A percentile compares a stretch with the other conserved stretches of the same genome.
These are phyloP conservation scores for Tetramorium simillimum DNA, from an alignment of 1,140 invertebrate species.

Conservation along the genomic window DNA sequence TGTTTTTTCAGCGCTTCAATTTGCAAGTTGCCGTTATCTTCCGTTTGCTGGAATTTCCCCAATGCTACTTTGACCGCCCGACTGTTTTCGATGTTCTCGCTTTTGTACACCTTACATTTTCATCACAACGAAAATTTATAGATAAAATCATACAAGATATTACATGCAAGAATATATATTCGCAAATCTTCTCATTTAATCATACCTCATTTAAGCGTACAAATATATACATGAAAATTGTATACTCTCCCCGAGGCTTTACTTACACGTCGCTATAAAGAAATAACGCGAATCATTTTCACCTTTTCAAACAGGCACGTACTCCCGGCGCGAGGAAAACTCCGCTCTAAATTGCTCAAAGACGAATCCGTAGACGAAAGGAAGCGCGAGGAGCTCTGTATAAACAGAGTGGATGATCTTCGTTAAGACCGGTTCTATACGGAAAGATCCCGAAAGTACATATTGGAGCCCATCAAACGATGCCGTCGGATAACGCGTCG, in stretches of 20 bases:
- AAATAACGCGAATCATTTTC: slow-evolving; percentile 5
- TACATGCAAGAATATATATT: background rate
- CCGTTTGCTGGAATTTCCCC: background rate
- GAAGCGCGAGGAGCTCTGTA: slow-evolving; percentile 12
- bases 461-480: slow-evolving; percentile 49
- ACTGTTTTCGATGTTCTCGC: too few relatives aligned
- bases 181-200: background rate
- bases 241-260: background rate
- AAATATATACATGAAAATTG: background rate
- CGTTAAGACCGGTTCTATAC: slow-evolving; percentile 37
- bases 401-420: slow-evolving; percentile 50
- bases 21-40: slow-evolving; percentile 16
- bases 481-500: slow-evolving; percentile 16
- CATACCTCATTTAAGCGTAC: background rate
- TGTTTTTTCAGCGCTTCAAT: slow-evolving; percentile 35
- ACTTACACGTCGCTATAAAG: background rate
- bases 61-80: background rate
- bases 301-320: background rate
- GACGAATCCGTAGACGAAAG: slow-evolving; percentile 18
- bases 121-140: background rate
- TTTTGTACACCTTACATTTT: background rate
- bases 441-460: slow-evolving; percentile 33
- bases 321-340: background rate
- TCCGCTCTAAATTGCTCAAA: slow-evolving; percentile 41
- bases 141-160: too few relatives aligned